Base-by-base conservation (phyloP, 2,797 vertebrate genomes). In the Mormyrus proboscirostris region DNA sequence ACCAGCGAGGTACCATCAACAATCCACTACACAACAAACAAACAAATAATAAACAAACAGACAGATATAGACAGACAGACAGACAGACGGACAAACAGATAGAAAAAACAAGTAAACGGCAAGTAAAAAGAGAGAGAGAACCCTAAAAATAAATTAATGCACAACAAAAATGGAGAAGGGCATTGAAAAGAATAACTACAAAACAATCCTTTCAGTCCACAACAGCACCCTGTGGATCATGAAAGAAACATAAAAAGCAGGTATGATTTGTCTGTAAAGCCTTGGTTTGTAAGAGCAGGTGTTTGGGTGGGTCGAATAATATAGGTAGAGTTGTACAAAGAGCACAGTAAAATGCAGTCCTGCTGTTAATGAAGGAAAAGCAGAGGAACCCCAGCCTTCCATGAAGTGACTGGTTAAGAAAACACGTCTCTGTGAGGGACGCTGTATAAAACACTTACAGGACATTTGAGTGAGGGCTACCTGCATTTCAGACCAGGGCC, bases 231-330 rank as follows among this genome's bases (percentile, higher is more conserved):
- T 87, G 85, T 59, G 53, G 85, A 87, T 87, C 6, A 3, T 41
- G 53, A 57, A 59, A 49, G 19, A 12, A 29, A 29, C 22, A 86
- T 55, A 86, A 86, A 86, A 86, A 41, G 14, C 53, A 55, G 51
- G 16, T n/a, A 33, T 55, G 53, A 57, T 57, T 65, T 38, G 16
- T 55, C 19, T 49, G 65, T 44, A 62, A 44, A 49, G 86, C 38
- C 86, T 51, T 87, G 50, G 7, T 87, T 87, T 88, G 86, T 25
- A 33, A 44, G n/a, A 25, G 86, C 86, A 65, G 86, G 57, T 65
- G 86, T 87, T 44, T 25, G 51, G 29, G 50, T 6, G 14, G 29
- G 29, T 33, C 25, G 50, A 86, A 55, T 2, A 19, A 57, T 57
- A 57, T 44, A 59, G 33, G 51, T 41, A 3, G 29, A 59, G 85